Evolutionary conservation across 2,113 vertebrate genomes (phyloP).

Genomic region (Tapirus terrestris): DNA sequence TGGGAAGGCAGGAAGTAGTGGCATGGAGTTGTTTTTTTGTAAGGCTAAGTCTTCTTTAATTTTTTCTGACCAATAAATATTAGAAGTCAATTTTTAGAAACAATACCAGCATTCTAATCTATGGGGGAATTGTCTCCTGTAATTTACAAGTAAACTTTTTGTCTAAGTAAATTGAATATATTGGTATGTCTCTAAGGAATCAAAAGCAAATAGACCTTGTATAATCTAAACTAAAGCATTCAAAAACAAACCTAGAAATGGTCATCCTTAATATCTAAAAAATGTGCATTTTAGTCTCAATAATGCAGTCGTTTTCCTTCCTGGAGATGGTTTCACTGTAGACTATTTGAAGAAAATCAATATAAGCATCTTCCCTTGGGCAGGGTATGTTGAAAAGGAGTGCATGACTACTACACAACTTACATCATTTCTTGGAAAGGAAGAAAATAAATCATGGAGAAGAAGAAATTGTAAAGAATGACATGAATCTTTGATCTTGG

Average conservation of each 20-base stretch:
- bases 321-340: background rate
- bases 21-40: background rate
- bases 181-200: background rate
- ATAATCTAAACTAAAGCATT: background rate
- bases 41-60: background rate
- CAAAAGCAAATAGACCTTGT: background rate
- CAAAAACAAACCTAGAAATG: background rate
- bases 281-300: background rate
- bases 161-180: background rate
- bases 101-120: background rate
- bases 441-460: background rate
- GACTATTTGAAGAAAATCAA: background rate
- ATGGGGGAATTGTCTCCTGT: background rate
- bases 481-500: background rate
- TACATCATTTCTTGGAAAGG: background rate
- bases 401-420: background rate
- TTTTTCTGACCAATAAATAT: background rate
- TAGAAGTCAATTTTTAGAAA: background rate
- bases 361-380: background rate
- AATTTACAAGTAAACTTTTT: conserved; percentile 18
- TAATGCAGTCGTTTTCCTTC: background rate
- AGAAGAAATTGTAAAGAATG: background rate
- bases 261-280: background rate
- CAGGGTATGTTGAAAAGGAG: background rate
- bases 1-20: background rate